Conservation (phyloP, 2,113 vertebrate genomes). For the Synodontis membranacea region DNA sequence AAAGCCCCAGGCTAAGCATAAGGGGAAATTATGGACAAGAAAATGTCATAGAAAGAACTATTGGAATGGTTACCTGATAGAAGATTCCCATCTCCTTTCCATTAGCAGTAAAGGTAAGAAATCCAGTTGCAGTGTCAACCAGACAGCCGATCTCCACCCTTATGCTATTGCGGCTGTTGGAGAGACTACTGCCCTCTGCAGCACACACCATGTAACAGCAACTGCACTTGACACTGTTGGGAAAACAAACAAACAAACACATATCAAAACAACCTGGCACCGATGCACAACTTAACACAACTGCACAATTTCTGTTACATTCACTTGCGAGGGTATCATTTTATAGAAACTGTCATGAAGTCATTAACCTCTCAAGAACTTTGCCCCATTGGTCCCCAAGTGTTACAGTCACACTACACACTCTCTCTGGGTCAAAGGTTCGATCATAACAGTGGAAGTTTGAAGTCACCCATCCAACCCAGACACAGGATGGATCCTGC, state of each 20-base stretch:
- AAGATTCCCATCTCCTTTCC: constrained; percentile 87
- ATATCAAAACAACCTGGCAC: not conserved
- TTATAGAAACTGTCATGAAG: not conserved
- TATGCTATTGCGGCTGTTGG: constrained; percentile 84
- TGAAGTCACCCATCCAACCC: constrained; percentile 95
- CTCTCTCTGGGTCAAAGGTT: constrained; percentile 82
- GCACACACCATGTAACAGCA: constrained; percentile 97
- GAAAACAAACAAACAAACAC: not conserved
- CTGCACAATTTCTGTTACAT: not conserved
- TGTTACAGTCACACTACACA: constrained; percentile 88
- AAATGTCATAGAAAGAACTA: not conserved
- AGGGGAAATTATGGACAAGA: not conserved
- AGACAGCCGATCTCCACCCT: constrained; percentile 91
- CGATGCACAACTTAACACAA: not conserved
- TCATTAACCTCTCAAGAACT: constrained; percentile 90
- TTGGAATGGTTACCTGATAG: constrained; percentile 77
- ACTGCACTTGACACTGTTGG: constrained; percentile 84
- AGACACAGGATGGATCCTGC: constrained; percentile 90
- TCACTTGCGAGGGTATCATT: not conserved
- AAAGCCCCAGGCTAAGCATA: not conserved
- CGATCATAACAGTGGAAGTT: constrained; percentile 83
- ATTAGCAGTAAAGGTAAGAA: constrained; percentile 90
- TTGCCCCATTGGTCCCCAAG: constrained; percentile 94
- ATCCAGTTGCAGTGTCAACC: constrained; percentile 84
- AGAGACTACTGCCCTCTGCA: constrained; percentile 84